Percentiles rank a stretch among this genome's conserved stretches.
phyloP scores from a whole-genome alignment of 2,888 invertebrate species.

The Tenthredo livida region DNA sequence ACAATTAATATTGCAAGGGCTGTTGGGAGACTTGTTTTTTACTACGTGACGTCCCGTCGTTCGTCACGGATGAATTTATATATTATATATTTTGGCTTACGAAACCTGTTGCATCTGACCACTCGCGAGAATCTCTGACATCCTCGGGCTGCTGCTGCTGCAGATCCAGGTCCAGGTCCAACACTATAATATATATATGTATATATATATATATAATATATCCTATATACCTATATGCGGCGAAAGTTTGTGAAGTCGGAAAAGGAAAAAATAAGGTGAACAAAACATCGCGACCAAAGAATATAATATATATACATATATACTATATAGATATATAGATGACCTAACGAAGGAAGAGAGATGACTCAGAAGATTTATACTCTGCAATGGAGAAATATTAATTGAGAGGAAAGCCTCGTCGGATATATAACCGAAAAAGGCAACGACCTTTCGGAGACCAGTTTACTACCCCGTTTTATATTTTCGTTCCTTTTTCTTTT shows the following conservation, averaged over 20 bases:
- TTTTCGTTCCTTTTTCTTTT: not conserved
- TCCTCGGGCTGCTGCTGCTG: not conserved
- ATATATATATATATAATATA: not conserved
- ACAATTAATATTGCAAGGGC: not conserved
- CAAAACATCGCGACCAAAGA: constrained; percentile 5
- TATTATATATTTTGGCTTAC: constrained; percentile 2
- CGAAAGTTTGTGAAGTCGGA: constrained; percentile 30
- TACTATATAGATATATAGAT: not conserved
- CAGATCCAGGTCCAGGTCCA: not conserved
- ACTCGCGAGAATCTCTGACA: constrained; percentile 7
- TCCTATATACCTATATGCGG: constrained; percentile 30
- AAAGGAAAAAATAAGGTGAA: constrained; percentile 16
- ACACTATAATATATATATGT: not conserved
- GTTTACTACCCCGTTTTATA: constrained; percentile 41
- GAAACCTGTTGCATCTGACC: constrained; percentile 51
- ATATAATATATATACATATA: not conserved
- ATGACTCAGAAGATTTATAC: constrained; percentile 46
- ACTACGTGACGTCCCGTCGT: not conserved
- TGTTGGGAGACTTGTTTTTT: not conserved
- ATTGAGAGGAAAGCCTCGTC: constrained; percentile 27
- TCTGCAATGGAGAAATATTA: constrained; percentile 16
- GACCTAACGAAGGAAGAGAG: not conserved
- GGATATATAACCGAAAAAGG: not conserved
- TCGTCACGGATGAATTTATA: constrained; percentile 33
- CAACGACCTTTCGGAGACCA: constrained; percentile 34